Evolutionary conservation across 1,140 invertebrate genomes (phyloP).

Genomic region (Cyrtorhinus lividipennis): DNA sequence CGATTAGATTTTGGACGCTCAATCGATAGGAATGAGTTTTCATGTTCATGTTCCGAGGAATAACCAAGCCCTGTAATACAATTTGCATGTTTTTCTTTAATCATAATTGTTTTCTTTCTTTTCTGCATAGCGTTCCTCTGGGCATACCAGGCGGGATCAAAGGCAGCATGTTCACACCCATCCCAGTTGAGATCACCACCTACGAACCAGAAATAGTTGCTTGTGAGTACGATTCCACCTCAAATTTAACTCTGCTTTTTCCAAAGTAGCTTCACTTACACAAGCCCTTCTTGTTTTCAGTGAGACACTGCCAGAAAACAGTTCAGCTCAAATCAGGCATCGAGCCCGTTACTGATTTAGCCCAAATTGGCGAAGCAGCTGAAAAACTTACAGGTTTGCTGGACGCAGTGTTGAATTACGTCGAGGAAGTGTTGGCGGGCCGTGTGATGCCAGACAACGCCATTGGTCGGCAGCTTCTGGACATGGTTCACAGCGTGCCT

Average conservation of each 20-base stretch:
- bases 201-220: constrained; percentile 78
- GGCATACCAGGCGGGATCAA: constrained; percentile 80
- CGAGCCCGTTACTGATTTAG: constrained; percentile 68
- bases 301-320: constrained; percentile 64
- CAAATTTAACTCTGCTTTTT: background rate
- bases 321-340: constrained; percentile 40
- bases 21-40: no score
- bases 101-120: no score
- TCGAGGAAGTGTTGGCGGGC: constrained; percentile 70
- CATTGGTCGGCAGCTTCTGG: constrained; percentile 69
- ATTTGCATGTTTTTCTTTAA: no score
- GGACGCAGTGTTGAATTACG: constrained; percentile 68
- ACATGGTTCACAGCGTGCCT: constrained; percentile 80
- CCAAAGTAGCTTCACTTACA: background rate
- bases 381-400: constrained; percentile 57
- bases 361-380: constrained; percentile 71
- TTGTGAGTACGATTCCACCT: constrained; percentile 27
- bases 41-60: no score
- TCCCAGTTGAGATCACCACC: constrained; percentile 65
- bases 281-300: constrained; percentile 20
- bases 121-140: constrained; percentile 41
- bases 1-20: no score
- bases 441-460: constrained; percentile 53
- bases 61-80: no score
- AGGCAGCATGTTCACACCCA: constrained; percentile 92